Conservation (phyloP, 2,888 invertebrate genomes). For the Chrysopilus asiliformis region DNA sequence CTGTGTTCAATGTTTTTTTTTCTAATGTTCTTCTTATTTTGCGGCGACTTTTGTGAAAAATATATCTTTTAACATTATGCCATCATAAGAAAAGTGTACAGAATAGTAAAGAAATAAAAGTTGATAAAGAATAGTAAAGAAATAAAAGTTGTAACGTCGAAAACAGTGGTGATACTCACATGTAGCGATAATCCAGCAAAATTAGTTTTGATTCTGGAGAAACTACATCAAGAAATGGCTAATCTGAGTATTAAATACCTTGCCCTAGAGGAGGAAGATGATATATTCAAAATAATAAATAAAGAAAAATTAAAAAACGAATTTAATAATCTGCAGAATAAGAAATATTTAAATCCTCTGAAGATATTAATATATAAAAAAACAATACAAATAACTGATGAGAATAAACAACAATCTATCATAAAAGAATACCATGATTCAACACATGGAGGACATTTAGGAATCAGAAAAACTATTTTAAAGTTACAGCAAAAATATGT, state of each 20-base stretch:
- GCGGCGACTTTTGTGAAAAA: no score
- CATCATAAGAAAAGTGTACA: not conserved
- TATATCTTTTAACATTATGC: no score
- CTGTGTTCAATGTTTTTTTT: no score
- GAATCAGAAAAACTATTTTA: not conserved
- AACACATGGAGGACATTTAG: not conserved
- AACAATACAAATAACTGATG: no score
- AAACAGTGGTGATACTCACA: not conserved
- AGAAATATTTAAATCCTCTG: no score
- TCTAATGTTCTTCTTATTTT: no score
- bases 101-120: not conserved
- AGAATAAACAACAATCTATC: no score
- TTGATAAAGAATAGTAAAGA: not conserved
- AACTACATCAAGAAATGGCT: no score
- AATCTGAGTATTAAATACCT: no score
- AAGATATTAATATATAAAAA: no score
- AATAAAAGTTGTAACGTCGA: not conserved
- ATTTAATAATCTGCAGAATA: not conserved
- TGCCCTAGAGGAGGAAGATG: not conserved
- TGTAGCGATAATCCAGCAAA: no score
- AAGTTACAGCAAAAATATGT: not conserved
- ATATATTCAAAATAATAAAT: not conserved
- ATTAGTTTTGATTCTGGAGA: no score
- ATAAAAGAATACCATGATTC: not conserved
- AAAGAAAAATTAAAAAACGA: not conserved